Conservation (phyloP, 2,797 vertebrate species). For the Australoheros facetus region DNA sequence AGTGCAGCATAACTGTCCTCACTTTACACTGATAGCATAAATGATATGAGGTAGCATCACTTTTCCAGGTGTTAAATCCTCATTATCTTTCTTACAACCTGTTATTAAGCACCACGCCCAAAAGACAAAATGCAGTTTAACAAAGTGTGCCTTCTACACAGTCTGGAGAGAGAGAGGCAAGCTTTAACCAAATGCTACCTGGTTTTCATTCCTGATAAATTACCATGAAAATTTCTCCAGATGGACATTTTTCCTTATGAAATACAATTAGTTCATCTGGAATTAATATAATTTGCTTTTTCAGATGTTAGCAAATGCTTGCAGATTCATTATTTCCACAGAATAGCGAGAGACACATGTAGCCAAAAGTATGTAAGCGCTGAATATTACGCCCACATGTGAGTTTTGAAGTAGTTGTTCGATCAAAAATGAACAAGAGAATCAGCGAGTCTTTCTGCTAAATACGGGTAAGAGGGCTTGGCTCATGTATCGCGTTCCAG, state of each 20-base stretch:
- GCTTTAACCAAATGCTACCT: background rate
- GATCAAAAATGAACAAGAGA: background rate
- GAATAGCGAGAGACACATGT: background rate
- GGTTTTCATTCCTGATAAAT: background rate
- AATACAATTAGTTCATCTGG: conserved; percentile 25
- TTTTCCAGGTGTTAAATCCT: conserved; percentile 21
- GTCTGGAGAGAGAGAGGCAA: background rate
- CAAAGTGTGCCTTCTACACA: background rate
- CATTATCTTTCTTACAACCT: conserved; percentile 18
- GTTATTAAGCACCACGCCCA: conserved; percentile 19
- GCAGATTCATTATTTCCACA: background rate
- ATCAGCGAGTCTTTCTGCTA: background rate
- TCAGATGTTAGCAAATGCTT: background rate
- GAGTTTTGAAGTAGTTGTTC: background rate
- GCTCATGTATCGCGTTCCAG: background rate
- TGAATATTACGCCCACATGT: background rate
- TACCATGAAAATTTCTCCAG: background rate
- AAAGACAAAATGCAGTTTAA: conserved; percentile 4
- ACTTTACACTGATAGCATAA: conserved; percentile 19
- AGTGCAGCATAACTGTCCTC: conserved; percentile 20
- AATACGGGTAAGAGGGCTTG: background rate
- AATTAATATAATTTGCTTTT: conserved; percentile 21
- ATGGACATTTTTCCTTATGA: background rate
- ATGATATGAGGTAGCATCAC: conserved; percentile 13
- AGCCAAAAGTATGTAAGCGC: background rate